Conservation (phyloP, 2,797 vertebrate genomes). For the Benthosema pterotum region DNA sequence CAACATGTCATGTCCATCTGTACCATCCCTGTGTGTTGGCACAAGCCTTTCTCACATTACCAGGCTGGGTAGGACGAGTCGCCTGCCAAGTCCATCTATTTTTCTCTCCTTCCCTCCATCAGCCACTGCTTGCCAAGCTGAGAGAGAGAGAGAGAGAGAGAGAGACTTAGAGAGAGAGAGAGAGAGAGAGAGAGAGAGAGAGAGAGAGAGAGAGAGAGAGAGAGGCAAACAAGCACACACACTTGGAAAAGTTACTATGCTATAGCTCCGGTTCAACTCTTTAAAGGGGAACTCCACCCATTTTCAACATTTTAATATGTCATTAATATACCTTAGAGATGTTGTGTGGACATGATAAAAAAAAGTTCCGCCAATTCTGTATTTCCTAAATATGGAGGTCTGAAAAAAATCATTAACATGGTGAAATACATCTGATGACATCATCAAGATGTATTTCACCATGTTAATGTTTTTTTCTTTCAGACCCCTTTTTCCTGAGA, state of each 20-base stretch:
- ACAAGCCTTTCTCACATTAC: slow-evolving; percentile 69
- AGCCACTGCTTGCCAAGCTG: slow-evolving; percentile 66
- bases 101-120: slow-evolving; percentile 29
- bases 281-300: too few species aligned
- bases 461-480: too few species aligned
- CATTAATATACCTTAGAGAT: too few species aligned
- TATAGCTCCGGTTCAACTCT: slow-evolving; percentile 34
- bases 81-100: slow-evolving; percentile 75
- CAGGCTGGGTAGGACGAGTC: slow-evolving; percentile 59
- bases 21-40: slow-evolving; percentile 68
- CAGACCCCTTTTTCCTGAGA: too few species aligned
- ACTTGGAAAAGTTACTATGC: slow-evolving; percentile 60
- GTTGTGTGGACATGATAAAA: too few species aligned
- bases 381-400: too few species aligned
- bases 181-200: slow-evolving; percentile 24
- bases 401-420: too few species aligned
- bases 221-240: slow-evolving; percentile 40
- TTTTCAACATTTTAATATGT: too few species aligned
- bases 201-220: not conserved
- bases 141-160: slow-evolving; percentile 40
- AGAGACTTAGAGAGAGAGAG: slow-evolving; percentile 46
- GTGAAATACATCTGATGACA: too few species aligned
- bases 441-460: too few species aligned
- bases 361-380: too few species aligned
- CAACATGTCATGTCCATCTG: slow-evolving; percentile 78